A percentile compares a stretch with the other conserved stretches of the same genome.
Conservation (phyloP, 2,797 vertebrate genomes). For the Erithacus rubecula region DNA sequence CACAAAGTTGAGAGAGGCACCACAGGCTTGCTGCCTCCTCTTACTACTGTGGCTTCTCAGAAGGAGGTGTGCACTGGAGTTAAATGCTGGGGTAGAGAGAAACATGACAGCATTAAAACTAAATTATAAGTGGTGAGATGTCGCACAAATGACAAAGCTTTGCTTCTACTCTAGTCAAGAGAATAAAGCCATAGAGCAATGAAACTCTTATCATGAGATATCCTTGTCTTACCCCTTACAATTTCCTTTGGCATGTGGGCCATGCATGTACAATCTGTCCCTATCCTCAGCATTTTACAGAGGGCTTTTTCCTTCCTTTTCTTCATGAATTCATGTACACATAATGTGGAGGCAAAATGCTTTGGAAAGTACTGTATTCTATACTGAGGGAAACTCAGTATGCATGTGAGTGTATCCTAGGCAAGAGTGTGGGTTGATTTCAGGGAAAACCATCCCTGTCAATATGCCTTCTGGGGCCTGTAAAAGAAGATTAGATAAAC, state of each 20-base stretch:
- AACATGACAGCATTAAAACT: neutral
- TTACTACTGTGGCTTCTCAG: neutral
- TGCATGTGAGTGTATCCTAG: neutral
- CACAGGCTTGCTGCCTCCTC: neutral
- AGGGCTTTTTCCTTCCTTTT: neutral
- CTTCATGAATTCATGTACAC: neutral
- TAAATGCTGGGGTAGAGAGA: neutral
- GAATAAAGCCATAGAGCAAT: neutral
- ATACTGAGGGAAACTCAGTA: neutral
- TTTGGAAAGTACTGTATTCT: neutral
- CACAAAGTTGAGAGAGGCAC: neutral
- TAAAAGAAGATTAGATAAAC: neutral
- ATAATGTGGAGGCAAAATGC: neutral
- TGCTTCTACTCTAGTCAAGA: neutral
- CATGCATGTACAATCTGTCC: neutral
- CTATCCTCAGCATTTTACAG: neutral
- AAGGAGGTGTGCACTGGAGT: neutral
- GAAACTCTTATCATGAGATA: fast-evolving
- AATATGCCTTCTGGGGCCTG: neutral
- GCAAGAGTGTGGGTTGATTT: fast-evolving
- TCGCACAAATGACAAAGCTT: neutral
- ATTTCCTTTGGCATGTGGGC: neutral
- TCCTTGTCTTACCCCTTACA: neutral
- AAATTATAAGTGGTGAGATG: neutral
- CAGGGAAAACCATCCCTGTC: neutral